phyloP scores from a whole-genome alignment of 23 tunicate genomes.

The Trididemnum miniatum region DNA sequence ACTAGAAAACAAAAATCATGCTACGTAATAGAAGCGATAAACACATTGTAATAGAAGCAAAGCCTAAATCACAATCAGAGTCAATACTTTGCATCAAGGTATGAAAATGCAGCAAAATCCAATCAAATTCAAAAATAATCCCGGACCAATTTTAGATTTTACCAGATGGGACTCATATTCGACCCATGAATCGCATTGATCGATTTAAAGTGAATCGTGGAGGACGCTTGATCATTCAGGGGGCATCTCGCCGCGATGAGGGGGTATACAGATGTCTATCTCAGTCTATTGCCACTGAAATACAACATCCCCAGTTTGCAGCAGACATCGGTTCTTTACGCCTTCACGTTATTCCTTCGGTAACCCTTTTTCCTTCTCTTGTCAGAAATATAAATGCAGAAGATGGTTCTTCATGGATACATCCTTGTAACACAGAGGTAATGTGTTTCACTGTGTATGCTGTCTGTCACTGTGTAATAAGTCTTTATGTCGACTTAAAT shows the following conservation, averaged over 20 bases:
- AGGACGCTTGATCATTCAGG: slow-evolving; percentile 37
- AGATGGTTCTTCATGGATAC: neutral
- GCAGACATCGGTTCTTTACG: slow-evolving; percentile 43
- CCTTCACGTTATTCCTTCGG: slow-evolving; percentile 23
- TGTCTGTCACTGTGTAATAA: too few relatives aligned
- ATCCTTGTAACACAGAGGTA: slow-evolving; percentile 13
- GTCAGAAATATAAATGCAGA: neutral
- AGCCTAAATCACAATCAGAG: too few relatives aligned
- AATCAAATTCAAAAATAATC: too few relatives aligned
- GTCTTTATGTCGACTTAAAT: too few relatives aligned
- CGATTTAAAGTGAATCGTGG: slow-evolving; percentile 22
- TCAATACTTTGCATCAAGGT: too few relatives aligned
- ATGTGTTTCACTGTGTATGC: too few relatives aligned
- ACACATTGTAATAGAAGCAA: too few relatives aligned
- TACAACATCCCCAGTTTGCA: neutral
- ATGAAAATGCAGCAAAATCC: too few relatives aligned
- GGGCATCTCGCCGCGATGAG: neutral
- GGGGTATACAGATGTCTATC: slow-evolving; percentile 63
- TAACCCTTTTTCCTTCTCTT: neutral
- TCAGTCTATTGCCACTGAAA: neutral
- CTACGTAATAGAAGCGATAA: too few relatives aligned
- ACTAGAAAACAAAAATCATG: too few relatives aligned
- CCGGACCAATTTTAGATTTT: slow-evolving; percentile 48
- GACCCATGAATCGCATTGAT: neutral
- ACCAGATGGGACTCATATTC: slow-evolving; percentile 26